Evolutionary conservation across 2,797 vertebrate genomes (phyloP), one percentile per base, ranked within the genome.

Genomic region (Brachymystax lenok): DNA sequence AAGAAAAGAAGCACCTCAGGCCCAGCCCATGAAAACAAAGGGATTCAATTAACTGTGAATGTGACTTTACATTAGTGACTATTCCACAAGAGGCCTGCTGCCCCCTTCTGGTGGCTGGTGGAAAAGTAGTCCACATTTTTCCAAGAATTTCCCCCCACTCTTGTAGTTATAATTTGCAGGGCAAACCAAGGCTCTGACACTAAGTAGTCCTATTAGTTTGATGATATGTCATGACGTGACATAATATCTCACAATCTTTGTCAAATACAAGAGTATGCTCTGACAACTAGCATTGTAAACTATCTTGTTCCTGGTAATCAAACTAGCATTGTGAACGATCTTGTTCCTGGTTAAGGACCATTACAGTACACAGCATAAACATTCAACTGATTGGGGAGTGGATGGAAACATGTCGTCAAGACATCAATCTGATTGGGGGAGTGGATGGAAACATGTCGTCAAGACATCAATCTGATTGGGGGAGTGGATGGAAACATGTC

Each of bases 1-100:
- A 77, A 86, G 79, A 72, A 81, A 87, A 90, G 76, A 82, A 80
- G 82, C 79, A 86, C 89, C 82, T 81, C 84, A 86, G 87, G 91
- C 90, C 90, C 86, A 84, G 85, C 82, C 56, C n/a, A 61, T 61
- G 10, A 90, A 90, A 90, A 92, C 88, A 93, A 91, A 91, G 89
- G 90, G 88, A 92, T 91, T 86, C 92, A 92, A 92, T 93, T 91
- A 93, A 90, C 92, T 92, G 90, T 92, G 91, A 93, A 92, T 92
- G 91, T 94, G 91, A 93, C 91, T 90, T 90, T 87, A 85, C 82
- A 83, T 84, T 88, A 80, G 79, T 79, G 76, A 4, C 0, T n/a
- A 70, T 71, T 85, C 78, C 85, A 78, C 80, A 89, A 79, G 88
- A 54, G 80, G 76, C 71, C 81, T 92, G 90, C 91, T 93, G 92